These are phyloP conservation scores for Tenthredo mesomela DNA, from an alignment of 2,888 invertebrate genomes.

Conservation along the genomic window DNA sequence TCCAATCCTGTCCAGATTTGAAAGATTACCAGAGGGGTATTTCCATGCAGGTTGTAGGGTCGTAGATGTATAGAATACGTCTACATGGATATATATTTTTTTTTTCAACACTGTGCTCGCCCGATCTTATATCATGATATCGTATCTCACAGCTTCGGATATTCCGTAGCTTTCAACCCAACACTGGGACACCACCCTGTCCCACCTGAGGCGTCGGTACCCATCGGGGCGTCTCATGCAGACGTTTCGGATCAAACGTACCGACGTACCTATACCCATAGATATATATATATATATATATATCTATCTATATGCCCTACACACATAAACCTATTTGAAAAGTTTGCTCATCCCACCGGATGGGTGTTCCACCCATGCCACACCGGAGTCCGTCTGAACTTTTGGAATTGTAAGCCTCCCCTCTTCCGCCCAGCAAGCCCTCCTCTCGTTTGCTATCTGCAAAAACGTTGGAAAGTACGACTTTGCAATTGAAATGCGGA, in stretches of 20 bases:
- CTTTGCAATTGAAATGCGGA: constrained; percentile 51
- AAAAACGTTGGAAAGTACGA: constrained; percentile 46
- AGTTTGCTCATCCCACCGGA: constrained; percentile 46
- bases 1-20: constrained; percentile 44
- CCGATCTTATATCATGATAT: constrained; percentile 36
- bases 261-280: neutral
- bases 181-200: constrained; percentile 35
- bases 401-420: constrained; percentile 47
- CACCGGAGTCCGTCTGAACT: constrained; percentile 39
- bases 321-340: constrained; percentile 15
- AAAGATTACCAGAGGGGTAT: constrained; percentile 48
- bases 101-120: neutral
- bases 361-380: constrained; percentile 26
- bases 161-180: constrained; percentile 1
- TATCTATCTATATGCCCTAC: neutral
- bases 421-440: neutral
- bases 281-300: neutral
- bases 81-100: neutral
- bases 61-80: neutral
- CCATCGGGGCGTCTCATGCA: constrained; percentile 23
- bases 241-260: constrained; percentile 45
- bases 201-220: constrained; percentile 45
- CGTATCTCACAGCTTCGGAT: constrained; percentile 12
- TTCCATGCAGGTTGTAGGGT: constrained; percentile 10
- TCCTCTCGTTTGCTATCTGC: constrained; percentile 39